Evolutionary conservation across 2,113 vertebrate species (phyloP).

Genomic region (Stigmatopora nigra): DNA sequence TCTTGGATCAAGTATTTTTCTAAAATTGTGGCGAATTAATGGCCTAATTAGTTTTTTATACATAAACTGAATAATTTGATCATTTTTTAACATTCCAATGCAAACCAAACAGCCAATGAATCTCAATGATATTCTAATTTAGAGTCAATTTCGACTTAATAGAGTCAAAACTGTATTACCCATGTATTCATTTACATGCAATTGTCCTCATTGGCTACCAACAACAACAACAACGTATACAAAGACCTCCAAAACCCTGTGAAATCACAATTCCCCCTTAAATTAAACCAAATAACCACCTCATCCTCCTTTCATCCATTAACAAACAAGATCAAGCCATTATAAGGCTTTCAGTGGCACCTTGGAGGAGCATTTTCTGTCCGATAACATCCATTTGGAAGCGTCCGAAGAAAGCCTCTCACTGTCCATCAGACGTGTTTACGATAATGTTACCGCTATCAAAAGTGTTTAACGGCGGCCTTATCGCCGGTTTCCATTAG

Average conservation of each 20-base stretch:
- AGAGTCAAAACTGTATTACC: neutral
- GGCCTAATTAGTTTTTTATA: no score
- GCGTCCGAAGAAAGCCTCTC: conserved; percentile 34
- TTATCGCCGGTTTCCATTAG: conserved; percentile 22
- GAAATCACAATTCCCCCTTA: no score
- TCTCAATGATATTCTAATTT: neutral
- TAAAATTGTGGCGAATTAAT: no score
- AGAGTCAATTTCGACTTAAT: neutral
- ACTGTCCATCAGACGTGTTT: conserved; percentile 17
- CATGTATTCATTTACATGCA: neutral
- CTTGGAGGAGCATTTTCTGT: conserved; percentile 39
- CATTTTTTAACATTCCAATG: neutral
- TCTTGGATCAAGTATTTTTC: no score
- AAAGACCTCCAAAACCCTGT: neutral
- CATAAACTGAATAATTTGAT: no score
- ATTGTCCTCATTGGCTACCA: conserved; percentile 10
- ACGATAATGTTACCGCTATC: conserved; percentile 11
- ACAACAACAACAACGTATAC: conserved; percentile 7
- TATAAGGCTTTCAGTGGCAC: conserved; percentile 40
- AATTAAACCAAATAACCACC: no score
- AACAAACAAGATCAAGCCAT: conserved; percentile 41
- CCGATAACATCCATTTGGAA: conserved; percentile 37
- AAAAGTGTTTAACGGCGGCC: conserved; percentile 11
- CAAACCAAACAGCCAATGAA: neutral
- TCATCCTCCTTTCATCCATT: conserved; percentile 42